phyloP scores from a whole-genome alignment of 2,888 invertebrate genomes.

The Andrena bucephala region DNA sequence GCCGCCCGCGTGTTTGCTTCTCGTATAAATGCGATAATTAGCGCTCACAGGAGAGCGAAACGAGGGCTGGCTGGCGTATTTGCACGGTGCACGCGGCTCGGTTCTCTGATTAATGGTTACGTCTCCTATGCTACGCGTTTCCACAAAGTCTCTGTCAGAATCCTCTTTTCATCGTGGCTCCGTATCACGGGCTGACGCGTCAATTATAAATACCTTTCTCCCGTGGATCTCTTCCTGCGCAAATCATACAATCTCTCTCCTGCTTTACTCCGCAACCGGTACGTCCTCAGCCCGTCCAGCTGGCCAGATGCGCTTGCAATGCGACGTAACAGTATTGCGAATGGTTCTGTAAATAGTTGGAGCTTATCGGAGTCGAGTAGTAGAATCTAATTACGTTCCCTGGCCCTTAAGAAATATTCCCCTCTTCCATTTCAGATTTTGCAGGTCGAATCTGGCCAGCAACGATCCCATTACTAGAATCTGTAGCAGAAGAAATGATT shows the following conservation, averaged over 20 bases:
- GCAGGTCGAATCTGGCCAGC: too few species aligned
- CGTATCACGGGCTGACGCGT: background rate
- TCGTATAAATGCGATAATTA: conserved; percentile 59
- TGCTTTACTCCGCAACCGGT: background rate
- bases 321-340: too few species aligned
- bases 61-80: conserved; percentile 13
- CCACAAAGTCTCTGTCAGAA: conserved; percentile 11
- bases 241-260: conserved; percentile 3
- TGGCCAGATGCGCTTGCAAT: too few species aligned
- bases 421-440: too few species aligned
- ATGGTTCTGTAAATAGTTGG: background rate
- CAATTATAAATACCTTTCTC: conserved; percentile 10
- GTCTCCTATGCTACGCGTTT: background rate
- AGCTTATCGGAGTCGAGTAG: background rate
- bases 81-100: conserved; percentile 8
- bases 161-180: conserved; percentile 1
- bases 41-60: conserved; percentile 29
- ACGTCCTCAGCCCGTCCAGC: too few species aligned
- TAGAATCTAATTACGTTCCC: background rate
- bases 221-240: background rate
- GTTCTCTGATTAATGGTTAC: conserved; percentile 52
- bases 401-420: too few species aligned
- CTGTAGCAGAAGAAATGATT: too few species aligned
- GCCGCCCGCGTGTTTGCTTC: conserved; percentile 27
- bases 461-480: too few species aligned